Base-by-base conservation (phyloP, 1,140 invertebrate species). In the Megalopta genalis region DNA sequence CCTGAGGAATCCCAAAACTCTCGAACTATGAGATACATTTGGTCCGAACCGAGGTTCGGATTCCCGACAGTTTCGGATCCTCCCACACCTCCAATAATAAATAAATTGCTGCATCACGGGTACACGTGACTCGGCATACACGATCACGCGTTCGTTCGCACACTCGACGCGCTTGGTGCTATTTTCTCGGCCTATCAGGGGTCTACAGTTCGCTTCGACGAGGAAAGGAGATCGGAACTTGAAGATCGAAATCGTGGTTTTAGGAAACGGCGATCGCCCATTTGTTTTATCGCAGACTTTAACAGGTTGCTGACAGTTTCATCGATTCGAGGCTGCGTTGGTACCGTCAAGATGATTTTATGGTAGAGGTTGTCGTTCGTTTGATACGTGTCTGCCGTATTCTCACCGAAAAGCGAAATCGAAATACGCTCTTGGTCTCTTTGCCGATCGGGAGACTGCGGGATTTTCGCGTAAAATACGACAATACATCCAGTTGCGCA, bases 41-140 rank as follows among this genome's bases (percentile, higher is more conserved):
- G 32, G 32, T n/a, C n/a, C n/a, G 4, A 32, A 2, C 32, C 4
- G 32, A 32, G 32, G 32, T 4, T 32, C 32, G 32, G 32, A 4
- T 32, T 4, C 32, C 32, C 32, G 32, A 32, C 32, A 32, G 32
- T 32, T 32, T 32, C 32, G 32, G 32, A 32, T 32, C 4, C 32
- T 32, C 4, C 4, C 32, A 32, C 32, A 32, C 4, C 32, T 32
- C 32, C 32, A 8, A 88, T 85, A 88, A 89, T 88, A 88, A 89
- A 89, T 88, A 87, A 89, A 87, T 82, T 85, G 66, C 78, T 84
- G 81, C 86, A 85, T 88, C 88, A 86, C n/a, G 65, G 70, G 2
- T 52, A 14, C 82, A 63, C 85, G 80, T 87, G 85, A 82, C 85
- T 87, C 85, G 85, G 83, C 88, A 84, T 81, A 87, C 84, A 84